A percentile compares a stretch with the other conserved stretches of the same genome.
Evolutionary conservation across 1,140 invertebrate species (phyloP).

Genomic region (Leptinotarsa lineolata): DNA sequence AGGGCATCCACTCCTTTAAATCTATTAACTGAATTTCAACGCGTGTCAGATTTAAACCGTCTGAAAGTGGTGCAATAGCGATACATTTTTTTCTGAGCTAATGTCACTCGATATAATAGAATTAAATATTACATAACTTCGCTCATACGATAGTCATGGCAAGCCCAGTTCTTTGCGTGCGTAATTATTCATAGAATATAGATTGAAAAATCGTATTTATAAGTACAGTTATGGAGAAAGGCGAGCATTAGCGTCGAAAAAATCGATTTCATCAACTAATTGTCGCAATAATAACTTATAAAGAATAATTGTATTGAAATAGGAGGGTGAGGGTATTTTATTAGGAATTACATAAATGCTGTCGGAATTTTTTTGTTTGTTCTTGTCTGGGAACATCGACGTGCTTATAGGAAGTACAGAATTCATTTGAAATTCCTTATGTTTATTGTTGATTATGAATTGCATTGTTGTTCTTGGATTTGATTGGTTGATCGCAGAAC

Average conservation of each 20-base stretch:
- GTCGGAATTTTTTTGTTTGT: too few relatives aligned
- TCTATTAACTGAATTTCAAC: too few relatives aligned
- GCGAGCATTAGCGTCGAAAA: slow-evolving; percentile 6
- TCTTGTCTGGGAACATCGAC: too few relatives aligned
- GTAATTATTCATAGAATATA: slow-evolving; percentile 36
- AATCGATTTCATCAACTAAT: slow-evolving; percentile 1
- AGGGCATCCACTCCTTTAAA: too few relatives aligned
- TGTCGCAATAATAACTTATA: background rate
- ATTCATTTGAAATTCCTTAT: too few relatives aligned
- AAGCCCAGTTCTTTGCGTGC: slow-evolving; percentile 14
- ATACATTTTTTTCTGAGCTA: background rate
- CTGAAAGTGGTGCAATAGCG: background rate
- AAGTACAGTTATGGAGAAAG: slow-evolving; percentile 2
- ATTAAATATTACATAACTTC: slow-evolving; percentile 15
- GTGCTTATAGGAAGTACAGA: too few relatives aligned
- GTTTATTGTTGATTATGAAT: too few relatives aligned
- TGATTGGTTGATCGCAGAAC: too few relatives aligned
- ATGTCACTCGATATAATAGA: slow-evolving; percentile 4
- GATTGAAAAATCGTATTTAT: slow-evolving; percentile 33
- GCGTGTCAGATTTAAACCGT: background rate
- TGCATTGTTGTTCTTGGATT: too few relatives aligned
- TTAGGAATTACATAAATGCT: too few relatives aligned
- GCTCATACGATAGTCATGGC: slow-evolving; percentile 15
- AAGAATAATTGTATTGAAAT: too few relatives aligned
- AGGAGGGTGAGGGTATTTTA: too few relatives aligned